Base-by-base conservation (phyloP, 2,888 invertebrate species). In the Caenorhabditis sp. region DNA sequence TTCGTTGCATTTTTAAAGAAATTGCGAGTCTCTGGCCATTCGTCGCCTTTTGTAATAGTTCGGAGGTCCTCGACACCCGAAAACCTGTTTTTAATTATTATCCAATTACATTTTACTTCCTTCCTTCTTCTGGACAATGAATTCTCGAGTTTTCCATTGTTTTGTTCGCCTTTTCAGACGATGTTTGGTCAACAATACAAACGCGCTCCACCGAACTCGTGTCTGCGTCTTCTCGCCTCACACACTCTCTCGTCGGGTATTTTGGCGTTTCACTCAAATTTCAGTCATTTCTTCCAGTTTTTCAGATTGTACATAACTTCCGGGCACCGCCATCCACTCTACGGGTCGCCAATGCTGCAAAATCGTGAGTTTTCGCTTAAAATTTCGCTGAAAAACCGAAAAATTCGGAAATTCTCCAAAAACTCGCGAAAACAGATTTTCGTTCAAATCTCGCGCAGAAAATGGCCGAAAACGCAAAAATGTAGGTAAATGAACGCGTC, bases 401-500 rank as follows among this genome's bases (percentile, higher is more conserved):
- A 59, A 37, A 46, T 32, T n/a, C 6, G 1, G 17, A 48, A 53
- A 26, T n/a, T 15, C 22, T 17, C 15, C 35, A 27, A 48, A 15
- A 9, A 27, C n/a, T 15, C 56, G 56, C 30, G 37, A n/a, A n/a
- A n/a, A n/a, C n/a, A n/a, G n/a, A 41, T 43, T 56, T 55, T 48
- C 37, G 24, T n/a, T n/a, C n/a, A n/a, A 65, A 65, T 48, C 30
- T 39, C 30, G 7, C 20, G 22, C 26, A 2, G 13, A 27, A 35
- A 15, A 17, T 17, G n/a, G 43, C 32, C 27, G 58, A 41, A 35
- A 37, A 52, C 52, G 32, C 26, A 30, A 62, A 61, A 62, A 73
- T 73, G 63, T 73, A 73, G 72, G 72, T 73, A 73, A 73, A 63
- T 63, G 58, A 73, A 63, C 70, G 52, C 59, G 46, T 70, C 59